Conservation (phyloP, 2,888 invertebrate genomes). For the Drosophila parthenogenetica region DNA sequence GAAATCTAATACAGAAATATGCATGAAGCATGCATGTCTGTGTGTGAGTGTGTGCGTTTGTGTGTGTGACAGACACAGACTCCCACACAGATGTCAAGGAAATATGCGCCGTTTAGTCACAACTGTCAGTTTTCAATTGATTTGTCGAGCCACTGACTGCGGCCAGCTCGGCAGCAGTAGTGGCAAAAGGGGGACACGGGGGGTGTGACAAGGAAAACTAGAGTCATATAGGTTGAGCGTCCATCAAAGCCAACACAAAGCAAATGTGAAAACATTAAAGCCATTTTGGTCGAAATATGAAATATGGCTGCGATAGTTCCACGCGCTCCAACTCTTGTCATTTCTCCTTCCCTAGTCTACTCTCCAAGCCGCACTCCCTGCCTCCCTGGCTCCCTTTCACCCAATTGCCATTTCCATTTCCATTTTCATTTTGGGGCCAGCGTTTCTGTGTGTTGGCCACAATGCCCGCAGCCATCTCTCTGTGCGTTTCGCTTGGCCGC, state of each 20-base stretch:
- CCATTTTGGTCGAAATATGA: slow-evolving; percentile 67
- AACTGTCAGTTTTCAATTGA: slow-evolving; percentile 80
- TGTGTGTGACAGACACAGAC: slow-evolving; percentile 50
- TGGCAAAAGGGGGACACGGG: not conserved
- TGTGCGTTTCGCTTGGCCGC: slow-evolving; percentile 69
- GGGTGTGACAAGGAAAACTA: not conserved
- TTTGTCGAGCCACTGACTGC: slow-evolving; percentile 69
- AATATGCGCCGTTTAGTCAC: slow-evolving; percentile 80
- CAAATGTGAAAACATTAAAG: slow-evolving; percentile 81
- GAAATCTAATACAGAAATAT: slow-evolving; percentile 82
- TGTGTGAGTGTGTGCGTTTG: slow-evolving; percentile 4
- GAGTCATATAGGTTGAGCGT: slow-evolving; percentile 39
- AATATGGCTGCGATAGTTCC: slow-evolving; percentile 68
- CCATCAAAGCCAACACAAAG: slow-evolving; percentile 80
- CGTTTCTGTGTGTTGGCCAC: slow-evolving; percentile 10
- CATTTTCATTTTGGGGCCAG: slow-evolving; percentile 56
- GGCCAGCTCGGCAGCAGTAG: slow-evolving; percentile 5
- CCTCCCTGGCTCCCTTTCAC: slow-evolving; percentile 3
- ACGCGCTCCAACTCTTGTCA: slow-evolving; percentile 3
- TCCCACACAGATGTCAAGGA: slow-evolving; percentile 76
- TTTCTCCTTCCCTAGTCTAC: not conserved
- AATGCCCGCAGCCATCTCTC: slow-evolving; percentile 54
- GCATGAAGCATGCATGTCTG: slow-evolving; percentile 63
- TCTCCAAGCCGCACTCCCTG: not conserved
- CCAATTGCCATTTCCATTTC: slow-evolving; percentile 38